Conservation (phyloP, 1,140 invertebrate species). For the Drosophila guanche region DNA sequence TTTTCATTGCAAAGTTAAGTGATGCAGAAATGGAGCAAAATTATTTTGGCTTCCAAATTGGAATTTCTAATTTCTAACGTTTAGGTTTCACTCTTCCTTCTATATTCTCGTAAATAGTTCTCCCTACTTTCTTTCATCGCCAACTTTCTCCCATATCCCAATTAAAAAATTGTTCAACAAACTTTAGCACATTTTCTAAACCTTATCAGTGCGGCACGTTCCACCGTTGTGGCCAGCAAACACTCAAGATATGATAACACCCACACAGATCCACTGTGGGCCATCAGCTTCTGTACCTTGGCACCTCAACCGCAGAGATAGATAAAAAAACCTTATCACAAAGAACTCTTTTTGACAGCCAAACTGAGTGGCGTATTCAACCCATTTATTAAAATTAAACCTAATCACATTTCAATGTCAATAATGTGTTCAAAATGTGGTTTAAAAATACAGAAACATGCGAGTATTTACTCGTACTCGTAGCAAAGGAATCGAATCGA, state of each 20-base stretch:
- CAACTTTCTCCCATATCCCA: slow-evolving; percentile 1
- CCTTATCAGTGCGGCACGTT: slow-evolving; percentile 52
- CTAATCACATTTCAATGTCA: slow-evolving; percentile 71
- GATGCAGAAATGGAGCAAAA: neutral
- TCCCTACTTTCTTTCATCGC: neutral
- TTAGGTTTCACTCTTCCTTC: too few relatives aligned
- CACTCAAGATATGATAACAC: slow-evolving; percentile 61
- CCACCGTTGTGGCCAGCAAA: slow-evolving; percentile 43
- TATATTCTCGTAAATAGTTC: neutral
- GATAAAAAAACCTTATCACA: slow-evolving; percentile 30
- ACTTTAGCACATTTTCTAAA: slow-evolving; percentile 28
- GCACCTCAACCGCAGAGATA: slow-evolving; percentile 32
- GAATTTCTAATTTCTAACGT: neutral
- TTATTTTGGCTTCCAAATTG: neutral
- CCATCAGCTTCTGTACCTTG: slow-evolving; percentile 45
- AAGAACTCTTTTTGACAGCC: slow-evolving; percentile 20
- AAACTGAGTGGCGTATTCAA: slow-evolving; percentile 35
- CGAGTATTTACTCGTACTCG: neutral
- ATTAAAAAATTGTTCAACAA: slow-evolving; percentile 36
- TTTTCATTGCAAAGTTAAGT: neutral
- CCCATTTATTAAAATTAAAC: slow-evolving; percentile 52
- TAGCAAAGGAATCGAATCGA: slow-evolving; percentile 22
- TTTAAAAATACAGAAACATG: slow-evolving; percentile 19
- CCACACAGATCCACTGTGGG: slow-evolving; percentile 24
- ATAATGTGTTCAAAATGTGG: slow-evolving; percentile 37